Evolutionary conservation across 2,797 vertebrate species (phyloP).

Genomic region (Phyllotis vaccarum): DNA sequence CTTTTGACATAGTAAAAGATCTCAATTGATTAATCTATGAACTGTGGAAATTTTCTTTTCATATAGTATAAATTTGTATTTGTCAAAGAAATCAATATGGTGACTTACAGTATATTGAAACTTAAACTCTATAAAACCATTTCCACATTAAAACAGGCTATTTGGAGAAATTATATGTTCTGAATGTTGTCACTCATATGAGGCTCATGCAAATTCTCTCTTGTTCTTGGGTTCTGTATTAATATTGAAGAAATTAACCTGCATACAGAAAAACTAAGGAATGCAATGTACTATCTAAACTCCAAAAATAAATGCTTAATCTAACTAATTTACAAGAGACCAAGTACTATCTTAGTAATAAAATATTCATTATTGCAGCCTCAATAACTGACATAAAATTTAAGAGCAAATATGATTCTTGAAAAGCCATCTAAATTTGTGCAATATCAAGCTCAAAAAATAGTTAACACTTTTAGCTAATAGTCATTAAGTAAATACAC

Average conservation of each 20-base stretch:
- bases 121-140: not conserved
- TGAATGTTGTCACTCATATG: not conserved
- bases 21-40: not conserved
- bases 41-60: not conserved
- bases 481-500: not conserved
- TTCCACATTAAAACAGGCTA: not conserved
- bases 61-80: not conserved
- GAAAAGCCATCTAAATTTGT: not conserved
- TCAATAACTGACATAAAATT: not conserved
- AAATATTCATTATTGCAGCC: not conserved
- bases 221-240: not conserved
- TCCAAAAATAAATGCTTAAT: not conserved
- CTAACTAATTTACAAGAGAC: not conserved
- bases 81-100: not conserved
- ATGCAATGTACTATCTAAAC: not conserved
- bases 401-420: not conserved
- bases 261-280: not conserved
- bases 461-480: not conserved
- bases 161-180: not conserved
- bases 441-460: not conserved
- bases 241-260: not conserved
- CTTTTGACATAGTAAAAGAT: not conserved
- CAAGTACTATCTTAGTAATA: not conserved
- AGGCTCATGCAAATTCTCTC: not conserved
- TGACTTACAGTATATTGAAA: not conserved